Evolutionary conservation across 2,113 vertebrate species (phyloP).

Genomic region (cattle (Bos taurus)): ARS-UCD2.0 NC_037332.1:39456501-39457000

Average conservation of each 20-base stretch:
- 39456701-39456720: slow-evolving; percentile 5
- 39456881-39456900: neutral
- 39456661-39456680: neutral
- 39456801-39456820: slow-evolving; percentile 4
- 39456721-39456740: slow-evolving; percentile 37
- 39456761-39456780: neutral
- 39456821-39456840: neutral
- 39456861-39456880: neutral
- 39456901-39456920: neutral
- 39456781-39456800: neutral
- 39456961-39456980: neutral
- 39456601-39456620: slow-evolving; percentile 18
- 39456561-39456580: neutral
- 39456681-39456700: neutral
- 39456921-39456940: neutral
- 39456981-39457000: neutral
- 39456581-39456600: slow-evolving; percentile 30
- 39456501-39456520: slow-evolving; percentile 33
- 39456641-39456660: slow-evolving; percentile 35
- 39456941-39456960: neutral
- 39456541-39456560: slow-evolving; percentile 18
- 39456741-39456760: neutral
- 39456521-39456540: slow-evolving; percentile 1
- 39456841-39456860: neutral
- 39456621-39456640: slow-evolving; percentile 30